phyloP scores from a whole-genome alignment of 2,797 vertebrate species.

The Coregonus ussuriensis region DNA sequence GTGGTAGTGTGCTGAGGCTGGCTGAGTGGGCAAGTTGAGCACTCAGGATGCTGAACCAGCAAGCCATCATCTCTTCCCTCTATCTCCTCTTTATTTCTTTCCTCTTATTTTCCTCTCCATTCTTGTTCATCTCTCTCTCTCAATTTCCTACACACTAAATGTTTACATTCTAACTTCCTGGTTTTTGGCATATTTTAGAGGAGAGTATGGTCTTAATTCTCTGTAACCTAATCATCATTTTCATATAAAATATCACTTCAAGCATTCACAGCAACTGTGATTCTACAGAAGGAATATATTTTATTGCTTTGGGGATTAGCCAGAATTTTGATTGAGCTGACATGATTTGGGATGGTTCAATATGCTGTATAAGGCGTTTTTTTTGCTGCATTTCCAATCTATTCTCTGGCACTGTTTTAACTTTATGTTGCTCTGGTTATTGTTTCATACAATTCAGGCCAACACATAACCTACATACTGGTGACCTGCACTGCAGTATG shows the following conservation, averaged over 20 bases:
- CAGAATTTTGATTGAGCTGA: constrained; percentile 62
- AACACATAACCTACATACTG: not conserved
- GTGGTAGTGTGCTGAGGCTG: constrained; percentile 6
- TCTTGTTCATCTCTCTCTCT: not conserved
- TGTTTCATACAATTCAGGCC: not conserved
- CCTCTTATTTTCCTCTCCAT: not conserved
- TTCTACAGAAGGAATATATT: constrained; percentile 23
- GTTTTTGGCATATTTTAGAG: too few relatives aligned
- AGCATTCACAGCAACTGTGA: constrained; percentile 39
- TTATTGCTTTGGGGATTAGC: constrained; percentile 44
- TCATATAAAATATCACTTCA: constrained; percentile 12
- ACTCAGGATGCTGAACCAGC: constrained; percentile 22
- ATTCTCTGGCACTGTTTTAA: not conserved
- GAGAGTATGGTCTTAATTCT: too few relatives aligned
- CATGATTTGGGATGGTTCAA: constrained; percentile 44
- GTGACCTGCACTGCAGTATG: not conserved
- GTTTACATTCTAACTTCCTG: too few relatives aligned
- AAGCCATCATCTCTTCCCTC: constrained; percentile 23
- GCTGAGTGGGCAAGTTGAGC: constrained; percentile 38
- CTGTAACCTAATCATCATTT: not conserved
- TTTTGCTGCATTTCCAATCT: not conserved
- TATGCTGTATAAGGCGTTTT: constrained; percentile 46
- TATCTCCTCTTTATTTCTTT: constrained; percentile 33
- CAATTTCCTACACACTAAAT: not conserved
- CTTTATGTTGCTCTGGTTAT: not conserved